Evolutionary conservation across 2,888 invertebrate species (phyloP).

Genomic region (Thymelicus lineola): DNA sequence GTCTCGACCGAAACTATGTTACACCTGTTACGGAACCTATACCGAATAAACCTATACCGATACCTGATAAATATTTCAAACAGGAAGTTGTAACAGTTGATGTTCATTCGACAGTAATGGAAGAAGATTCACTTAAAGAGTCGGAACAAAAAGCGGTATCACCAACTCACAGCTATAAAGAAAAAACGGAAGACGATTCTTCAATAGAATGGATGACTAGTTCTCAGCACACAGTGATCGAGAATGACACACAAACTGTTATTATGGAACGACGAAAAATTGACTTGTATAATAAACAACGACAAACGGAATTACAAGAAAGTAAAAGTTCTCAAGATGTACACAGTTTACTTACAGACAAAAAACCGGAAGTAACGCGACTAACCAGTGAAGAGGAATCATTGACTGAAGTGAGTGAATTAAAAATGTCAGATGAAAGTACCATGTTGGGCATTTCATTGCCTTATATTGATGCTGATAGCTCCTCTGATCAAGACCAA

Average conservation of each 20-base stretch:
- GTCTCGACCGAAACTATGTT: conserved; percentile 87
- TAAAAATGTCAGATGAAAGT: conserved; percentile 83
- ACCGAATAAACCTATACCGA: conserved; percentile 52
- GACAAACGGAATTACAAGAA: conserved; percentile 75
- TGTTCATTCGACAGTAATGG: conserved; percentile 69
- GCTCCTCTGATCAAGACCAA: conserved; percentile 80
- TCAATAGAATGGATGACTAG: conserved; percentile 79
- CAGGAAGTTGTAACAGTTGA: conserved; percentile 81
- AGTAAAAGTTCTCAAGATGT: conserved; percentile 72
- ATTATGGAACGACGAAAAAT: conserved; percentile 86
- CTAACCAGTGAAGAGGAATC: conserved; percentile 89
- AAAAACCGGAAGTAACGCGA: conserved; percentile 77
- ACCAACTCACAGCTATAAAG: conserved; percentile 72
- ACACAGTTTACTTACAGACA: conserved; percentile 64
- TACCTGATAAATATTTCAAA: conserved; percentile 74
- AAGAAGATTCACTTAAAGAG: conserved; percentile 56
- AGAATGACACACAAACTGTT: conserved; percentile 86
- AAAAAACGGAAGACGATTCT: conserved; percentile 78
- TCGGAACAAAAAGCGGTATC: conserved; percentile 62
- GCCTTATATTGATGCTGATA: conserved; percentile 82
- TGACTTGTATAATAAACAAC: conserved; percentile 85
- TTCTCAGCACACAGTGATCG: conserved; percentile 75
- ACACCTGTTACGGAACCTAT: conserved; percentile 65
- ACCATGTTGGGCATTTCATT: conserved; percentile 78
- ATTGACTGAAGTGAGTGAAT: conserved; percentile 87